Evolutionary conservation across 2,888 invertebrate genomes (phyloP).

Genomic region (Drosophila parthenogenetica): DNA sequence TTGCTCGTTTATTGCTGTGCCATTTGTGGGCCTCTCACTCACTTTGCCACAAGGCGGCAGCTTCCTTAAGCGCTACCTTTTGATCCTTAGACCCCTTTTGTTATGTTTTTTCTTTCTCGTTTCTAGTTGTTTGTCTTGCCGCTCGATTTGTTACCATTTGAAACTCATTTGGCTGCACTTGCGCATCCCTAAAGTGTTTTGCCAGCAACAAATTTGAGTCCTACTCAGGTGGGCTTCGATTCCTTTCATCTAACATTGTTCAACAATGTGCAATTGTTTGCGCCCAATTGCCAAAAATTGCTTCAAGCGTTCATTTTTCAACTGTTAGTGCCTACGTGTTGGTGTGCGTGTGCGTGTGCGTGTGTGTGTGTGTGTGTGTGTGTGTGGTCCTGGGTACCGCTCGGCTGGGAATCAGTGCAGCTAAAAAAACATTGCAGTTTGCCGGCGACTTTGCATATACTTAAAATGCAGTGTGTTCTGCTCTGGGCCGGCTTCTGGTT

Average conservation of each 20-base stretch:
- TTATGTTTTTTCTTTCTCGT: constrained; percentile 17
- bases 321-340: constrained; percentile 10
- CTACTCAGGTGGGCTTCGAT: constrained; percentile 24
- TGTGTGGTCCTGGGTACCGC: constrained; percentile 37
- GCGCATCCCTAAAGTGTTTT: constrained; percentile 73
- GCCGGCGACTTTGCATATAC: constrained; percentile 69
- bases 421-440: constrained; percentile 63
- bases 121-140: constrained; percentile 51
- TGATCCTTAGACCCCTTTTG: constrained; percentile 35
- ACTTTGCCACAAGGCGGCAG: constrained; percentile 26
- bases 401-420: constrained; percentile 62
- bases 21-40: constrained; percentile 8
- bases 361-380: constrained; percentile 24
- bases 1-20: constrained; percentile 21
- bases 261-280: constrained; percentile 61
- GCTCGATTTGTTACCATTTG: constrained; percentile 77
- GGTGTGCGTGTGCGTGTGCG: constrained; percentile 30
- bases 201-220: constrained; percentile 52
- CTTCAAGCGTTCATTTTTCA: constrained; percentile 45
- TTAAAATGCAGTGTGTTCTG: constrained; percentile 61
- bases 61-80: constrained; percentile 45
- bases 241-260: constrained; percentile 31
- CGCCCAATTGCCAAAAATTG: constrained; percentile 70
- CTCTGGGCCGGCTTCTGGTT: constrained; percentile 25
- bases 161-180: constrained; percentile 78